Base-by-base conservation (phyloP, 1,140 invertebrate genomes). In the Magallana gigas region DNA sequence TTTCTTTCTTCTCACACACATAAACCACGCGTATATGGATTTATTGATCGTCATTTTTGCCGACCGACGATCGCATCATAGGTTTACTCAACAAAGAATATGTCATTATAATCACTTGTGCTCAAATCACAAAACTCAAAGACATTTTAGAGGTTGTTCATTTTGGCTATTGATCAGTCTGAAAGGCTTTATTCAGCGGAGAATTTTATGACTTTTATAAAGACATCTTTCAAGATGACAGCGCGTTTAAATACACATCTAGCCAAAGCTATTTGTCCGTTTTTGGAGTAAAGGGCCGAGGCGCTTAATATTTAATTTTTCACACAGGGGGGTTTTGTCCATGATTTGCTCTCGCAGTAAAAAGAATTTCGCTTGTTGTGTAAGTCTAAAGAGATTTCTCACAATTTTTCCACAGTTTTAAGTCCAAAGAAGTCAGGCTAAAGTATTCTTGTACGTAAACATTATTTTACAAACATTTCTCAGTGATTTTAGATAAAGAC, bases 111-210 rank as follows among this genome's bases (percentile, higher is more conserved):
- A 62, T 6, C 6, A 62, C 64, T 71, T 71, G 64, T 71, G 11
- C 64, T 71, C 64, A 71, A 71, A 71, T 71, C 64, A 71, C 23
- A 29, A n/a, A 48, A 71, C 23, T 71, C 18, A 18, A n/a, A 71
- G 23, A 29, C 36, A 71, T 18, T 18, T 71, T 29, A 71, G 16
- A 18, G 29, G 23, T 71, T 71, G 64, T 71, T 71, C 64, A 18
- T 71, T 71, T 71, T 71, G 11, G 29, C 64, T 71, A 71, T 71
- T 18, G 64, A 71, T 71, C 11, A 29, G 3, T 64, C 29, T 71
- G 64, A 71, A 71, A 71, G 23, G 64, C 6, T 18, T 11, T 71
- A 29, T 71, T 71, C 64, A 71, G 18, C 29, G 64, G 5, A 23
- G n/a, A 71, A 71, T 71, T 71, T n/a, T 29, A 71, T 71, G 64